Evolutionary conservation across 2,888 invertebrate genomes (phyloP).

Genomic region (Gastracanthus pulcherrimus): DNA sequence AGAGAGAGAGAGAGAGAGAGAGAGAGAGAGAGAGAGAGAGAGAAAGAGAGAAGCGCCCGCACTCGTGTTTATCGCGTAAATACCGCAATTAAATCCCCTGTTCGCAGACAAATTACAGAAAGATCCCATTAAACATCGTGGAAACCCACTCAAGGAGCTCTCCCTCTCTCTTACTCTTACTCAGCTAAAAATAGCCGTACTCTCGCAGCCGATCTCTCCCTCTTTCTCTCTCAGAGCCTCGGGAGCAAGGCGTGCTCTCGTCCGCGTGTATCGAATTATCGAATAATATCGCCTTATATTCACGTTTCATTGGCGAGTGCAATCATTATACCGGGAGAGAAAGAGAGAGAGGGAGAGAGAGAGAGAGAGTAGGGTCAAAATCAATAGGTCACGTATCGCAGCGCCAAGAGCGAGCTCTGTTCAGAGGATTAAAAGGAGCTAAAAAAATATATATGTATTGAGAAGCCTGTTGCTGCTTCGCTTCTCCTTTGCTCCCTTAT

Average conservation of each 20-base stretch:
- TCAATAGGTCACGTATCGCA: conserved; percentile 45
- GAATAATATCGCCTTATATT: conserved; percentile 45
- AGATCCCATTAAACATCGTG: conserved; percentile 56
- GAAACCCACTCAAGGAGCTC: conserved; percentile 28
- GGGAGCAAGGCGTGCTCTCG: not conserved
- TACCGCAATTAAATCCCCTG: conserved; percentile 56
- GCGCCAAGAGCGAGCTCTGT: not conserved
- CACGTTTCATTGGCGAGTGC: conserved; percentile 32
- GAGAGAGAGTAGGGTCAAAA: conserved; percentile 30
- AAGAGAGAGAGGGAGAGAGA: not conserved
- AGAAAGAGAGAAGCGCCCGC: not conserved
- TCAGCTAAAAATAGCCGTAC: conserved; percentile 34
- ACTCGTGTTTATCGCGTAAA: conserved; percentile 55
- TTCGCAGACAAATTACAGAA: conserved; percentile 57
- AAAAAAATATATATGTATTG: not conserved
- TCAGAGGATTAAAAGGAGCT: not conserved
- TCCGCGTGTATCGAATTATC: conserved; percentile 55
- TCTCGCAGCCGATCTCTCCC: not conserved
- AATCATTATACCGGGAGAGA: conserved; percentile 24
- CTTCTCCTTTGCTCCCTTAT: not conserved
- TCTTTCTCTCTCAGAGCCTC: not conserved
- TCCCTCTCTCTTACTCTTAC: not conserved
- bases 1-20: conserved; percentile 5
- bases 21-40: not conserved
- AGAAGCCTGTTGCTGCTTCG: no score